These are phyloP conservation scores for Montipora efflorescens DNA, from an alignment of 64 coral and sea anemone species.

Conservation along the genomic window DNA sequence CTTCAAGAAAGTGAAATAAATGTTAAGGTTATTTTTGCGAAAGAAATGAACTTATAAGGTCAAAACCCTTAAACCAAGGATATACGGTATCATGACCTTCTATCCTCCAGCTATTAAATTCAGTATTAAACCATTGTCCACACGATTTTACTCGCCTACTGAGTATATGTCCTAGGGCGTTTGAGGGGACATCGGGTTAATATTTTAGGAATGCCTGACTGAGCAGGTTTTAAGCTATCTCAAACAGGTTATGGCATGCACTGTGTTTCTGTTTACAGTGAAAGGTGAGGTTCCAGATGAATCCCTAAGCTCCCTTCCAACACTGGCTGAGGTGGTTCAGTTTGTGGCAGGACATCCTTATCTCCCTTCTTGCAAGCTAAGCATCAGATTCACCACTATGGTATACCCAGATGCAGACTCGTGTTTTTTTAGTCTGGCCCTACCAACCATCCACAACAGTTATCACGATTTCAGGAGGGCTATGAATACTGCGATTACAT, in stretches of 20 bases:
- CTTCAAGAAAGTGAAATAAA: no score
- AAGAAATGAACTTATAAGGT: no score
- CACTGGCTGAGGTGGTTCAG: constrained; percentile 30
- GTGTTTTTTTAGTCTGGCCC: constrained; percentile 31
- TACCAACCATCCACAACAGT: constrained; percentile 25
- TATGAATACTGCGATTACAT: constrained; percentile 27
- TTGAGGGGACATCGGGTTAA: no score
- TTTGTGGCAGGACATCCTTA: constrained; percentile 40
- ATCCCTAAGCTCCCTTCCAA: constrained; percentile 7
- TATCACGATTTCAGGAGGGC: constrained; percentile 41
- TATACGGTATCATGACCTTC: no score
- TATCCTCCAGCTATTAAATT: no score
- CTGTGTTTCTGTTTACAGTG: neutral
- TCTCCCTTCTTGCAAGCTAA: constrained; percentile 27
- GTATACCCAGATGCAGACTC: constrained; percentile 51
- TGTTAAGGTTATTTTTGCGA: no score
- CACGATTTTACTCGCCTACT: no score
- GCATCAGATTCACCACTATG: constrained; percentile 8
- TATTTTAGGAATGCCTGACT: no score
- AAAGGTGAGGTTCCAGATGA: neutral
- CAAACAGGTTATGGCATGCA: neutral
- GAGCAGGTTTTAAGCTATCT: neutral
- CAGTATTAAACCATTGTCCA: no score
- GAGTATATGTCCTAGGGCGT: no score
- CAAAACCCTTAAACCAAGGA: no score